A percentile compares a stretch with the other conserved stretches of the same genome.
Conservation (phyloP, 2,113 vertebrate species). For the Poeciliopsis prolifica region DNA sequence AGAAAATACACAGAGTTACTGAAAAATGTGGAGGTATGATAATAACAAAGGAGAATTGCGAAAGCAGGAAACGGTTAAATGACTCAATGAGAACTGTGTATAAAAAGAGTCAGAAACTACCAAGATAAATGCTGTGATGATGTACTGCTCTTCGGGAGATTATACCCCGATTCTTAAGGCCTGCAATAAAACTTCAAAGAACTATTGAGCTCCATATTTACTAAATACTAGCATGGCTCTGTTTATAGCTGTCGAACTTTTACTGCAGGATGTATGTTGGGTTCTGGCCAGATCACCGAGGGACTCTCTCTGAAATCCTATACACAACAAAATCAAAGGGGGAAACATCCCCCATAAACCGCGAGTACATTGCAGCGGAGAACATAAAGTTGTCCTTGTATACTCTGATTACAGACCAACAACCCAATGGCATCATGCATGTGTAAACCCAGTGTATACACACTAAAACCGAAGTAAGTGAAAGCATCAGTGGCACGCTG, state of each 20-base stretch:
- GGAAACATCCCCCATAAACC: slow-evolving; percentile 30
- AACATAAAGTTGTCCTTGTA: slow-evolving; percentile 35
- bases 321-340: slow-evolving; percentile 59
- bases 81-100: slow-evolving; percentile 31
- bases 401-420: slow-evolving; percentile 60
- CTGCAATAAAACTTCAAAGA: slow-evolving; percentile 60
- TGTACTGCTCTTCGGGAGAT: slow-evolving; percentile 34
- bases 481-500: slow-evolving; percentile 30
- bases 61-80: slow-evolving; percentile 38
- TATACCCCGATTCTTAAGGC: slow-evolving; percentile 35
- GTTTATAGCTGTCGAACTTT: slow-evolving; percentile 50
- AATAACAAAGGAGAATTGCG: slow-evolving; percentile 46
- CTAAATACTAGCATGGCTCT: slow-evolving; percentile 36
- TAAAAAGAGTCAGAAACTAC: slow-evolving; percentile 23
- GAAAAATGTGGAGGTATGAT: slow-evolving; percentile 30
- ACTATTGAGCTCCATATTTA: slow-evolving; percentile 50
- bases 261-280: slow-evolving; percentile 33
- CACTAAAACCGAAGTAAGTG: slow-evolving; percentile 22
- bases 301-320: slow-evolving; percentile 42
- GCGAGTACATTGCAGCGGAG: slow-evolving; percentile 47
- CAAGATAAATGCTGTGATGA: slow-evolving; percentile 29
- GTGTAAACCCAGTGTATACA: slow-evolving; percentile 48
- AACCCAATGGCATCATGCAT: slow-evolving; percentile 27
- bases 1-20: slow-evolving; percentile 12
- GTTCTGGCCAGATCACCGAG: slow-evolving; percentile 27